Percentiles rank a stretch among this genome's conserved stretches.
Evolutionary conservation across 2,888 invertebrate species (phyloP).

Genomic region (Lepidocyrtoides sp.): DNA sequence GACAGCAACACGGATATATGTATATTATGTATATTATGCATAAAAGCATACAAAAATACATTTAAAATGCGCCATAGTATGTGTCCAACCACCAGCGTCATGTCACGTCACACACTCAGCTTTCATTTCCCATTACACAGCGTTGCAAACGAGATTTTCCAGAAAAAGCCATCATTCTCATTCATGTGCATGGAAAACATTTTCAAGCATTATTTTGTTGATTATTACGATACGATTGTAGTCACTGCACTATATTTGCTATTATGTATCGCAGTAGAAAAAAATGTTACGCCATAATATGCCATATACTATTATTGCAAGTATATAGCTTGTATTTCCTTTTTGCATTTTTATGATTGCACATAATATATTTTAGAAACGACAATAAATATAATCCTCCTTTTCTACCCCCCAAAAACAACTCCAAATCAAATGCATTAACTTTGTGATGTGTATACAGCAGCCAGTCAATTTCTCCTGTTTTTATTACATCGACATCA

Average conservation of each 20-base stretch:
- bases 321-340: neutral
- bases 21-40: too few relatives aligned
- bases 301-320: neutral
- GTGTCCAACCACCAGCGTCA: neutral
- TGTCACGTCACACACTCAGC: neutral
- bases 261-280: neutral
- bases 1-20: too few relatives aligned
- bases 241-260: neutral
- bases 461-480: neutral
- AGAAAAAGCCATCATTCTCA: neutral
- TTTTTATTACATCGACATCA: constrained; percentile 41
- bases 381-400: neutral
- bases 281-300: constrained; percentile 6
- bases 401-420: neutral
- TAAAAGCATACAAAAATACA: too few relatives aligned
- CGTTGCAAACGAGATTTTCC: constrained; percentile 25
- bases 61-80: too few relatives aligned
- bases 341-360: neutral
- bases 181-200: neutral
- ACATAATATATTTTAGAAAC: neutral
- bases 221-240: neutral
- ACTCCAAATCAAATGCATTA: neutral
- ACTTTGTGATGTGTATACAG: neutral
- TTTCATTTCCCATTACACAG: neutral
- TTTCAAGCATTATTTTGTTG: constrained; percentile 24